phyloP scores from a whole-genome alignment of 1,140 invertebrate genomes.

The Nylanderia fulva region DNA sequence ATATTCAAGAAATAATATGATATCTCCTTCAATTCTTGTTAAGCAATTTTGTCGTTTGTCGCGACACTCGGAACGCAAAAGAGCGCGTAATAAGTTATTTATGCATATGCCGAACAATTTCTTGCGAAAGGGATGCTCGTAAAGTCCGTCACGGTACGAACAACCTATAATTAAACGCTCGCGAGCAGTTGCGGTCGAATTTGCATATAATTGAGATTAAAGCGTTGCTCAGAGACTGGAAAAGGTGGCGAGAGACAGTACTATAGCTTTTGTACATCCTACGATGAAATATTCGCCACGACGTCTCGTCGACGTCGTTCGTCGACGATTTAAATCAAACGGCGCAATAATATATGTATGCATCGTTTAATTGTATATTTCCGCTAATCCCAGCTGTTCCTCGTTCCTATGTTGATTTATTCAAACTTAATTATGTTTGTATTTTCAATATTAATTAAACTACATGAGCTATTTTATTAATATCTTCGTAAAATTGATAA shows the following conservation, averaged over 20 bases:
- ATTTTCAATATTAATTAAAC: slow-evolving; percentile 40
- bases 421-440: not conserved
- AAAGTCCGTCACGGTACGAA: slow-evolving; percentile 36
- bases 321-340: not conserved
- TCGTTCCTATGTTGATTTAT: slow-evolving; percentile 26
- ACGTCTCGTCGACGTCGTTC: slow-evolving; percentile 5
- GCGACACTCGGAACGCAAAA: not conserved
- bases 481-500: not conserved
- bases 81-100: slow-evolving; percentile 17
- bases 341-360: slow-evolving; percentile 16
- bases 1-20: not conserved
- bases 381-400: not conserved
- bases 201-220: slow-evolving; percentile 68
- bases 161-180: slow-evolving; percentile 63
- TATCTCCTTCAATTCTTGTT: not conserved
- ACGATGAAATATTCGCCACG: slow-evolving; percentile 13
- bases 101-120: slow-evolving; percentile 1
- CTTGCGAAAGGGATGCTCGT: slow-evolving; percentile 36
- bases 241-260: slow-evolving; percentile 27
- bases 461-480: not conserved
- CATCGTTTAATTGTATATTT: slow-evolving; percentile 33
- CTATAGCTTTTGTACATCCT: slow-evolving; percentile 40
- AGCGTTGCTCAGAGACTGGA: slow-evolving; percentile 23
- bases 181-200: slow-evolving; percentile 27
- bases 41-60: not conserved